Evolutionary conservation across 1,140 invertebrate genomes (phyloP), one percentile per base, ranked within the genome.

Genomic region (Vanessa tameamea): DNA sequence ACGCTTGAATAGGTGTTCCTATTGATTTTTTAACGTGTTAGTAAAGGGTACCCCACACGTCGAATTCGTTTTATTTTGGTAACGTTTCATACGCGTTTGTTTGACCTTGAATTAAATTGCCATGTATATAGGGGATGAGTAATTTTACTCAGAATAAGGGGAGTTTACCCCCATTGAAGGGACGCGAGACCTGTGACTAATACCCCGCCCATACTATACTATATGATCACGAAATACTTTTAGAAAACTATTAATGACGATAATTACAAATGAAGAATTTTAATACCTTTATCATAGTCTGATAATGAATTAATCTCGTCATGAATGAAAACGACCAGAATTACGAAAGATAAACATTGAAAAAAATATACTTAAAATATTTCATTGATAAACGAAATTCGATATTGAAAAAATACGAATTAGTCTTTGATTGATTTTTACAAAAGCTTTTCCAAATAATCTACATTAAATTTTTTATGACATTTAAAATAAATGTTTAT

Each of bases 71-170:
- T 78, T 76, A 82, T 78, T 78, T 79, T 73, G 48, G 59, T 76
- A 63, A 67, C 47, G 61, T 72, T 72, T 70, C 69, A 55, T 66
- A 65, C 53, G 70, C 63, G 55, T 64, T 72, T 78, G 72, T 72
- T 75, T 77, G 74, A 78, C 80, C 80, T 82, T 80, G 78, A 71
- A 68, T 74, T 55, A 71, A 73, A 76, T 70, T 76, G 55, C 67
- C 59, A 64, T 71, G 37, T n/a, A 78, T 43, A 48, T 48, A 50
- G 69, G 72, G 77, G 74, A 75, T 80, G 76, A 69, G 80, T 83
- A 81, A 80, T 82, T 74, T 73, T 87, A 83, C 80, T 79, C 66
- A 74, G 81, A 85, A 89, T 72, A 81, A 70, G 88, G 88, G 87
- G 85, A 81, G 71, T 76, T 47, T 71, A 64, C 69, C 75, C 68